These are phyloP conservation scores for Muntiacus muntjak DNA, from an alignment of 2,113 vertebrate genomes.

Conservation along the genomic window DNA sequence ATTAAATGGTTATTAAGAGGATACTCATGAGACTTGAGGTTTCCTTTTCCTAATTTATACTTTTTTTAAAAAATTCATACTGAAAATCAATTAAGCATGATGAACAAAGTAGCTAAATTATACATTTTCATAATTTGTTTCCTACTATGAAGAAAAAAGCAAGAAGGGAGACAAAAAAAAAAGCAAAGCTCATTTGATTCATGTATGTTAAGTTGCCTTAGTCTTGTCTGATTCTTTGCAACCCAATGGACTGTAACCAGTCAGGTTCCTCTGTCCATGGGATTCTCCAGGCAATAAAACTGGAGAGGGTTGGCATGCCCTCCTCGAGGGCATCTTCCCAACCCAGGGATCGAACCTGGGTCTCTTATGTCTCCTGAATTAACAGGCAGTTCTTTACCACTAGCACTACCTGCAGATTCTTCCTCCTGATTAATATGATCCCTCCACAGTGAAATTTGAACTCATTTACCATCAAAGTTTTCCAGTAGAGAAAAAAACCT, in stretches of 20 bases:
- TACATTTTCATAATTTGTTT: conserved; percentile 16
- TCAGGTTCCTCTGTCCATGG: not conserved
- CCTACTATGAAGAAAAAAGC: conserved; percentile 25
- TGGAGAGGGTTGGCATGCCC: not conserved
- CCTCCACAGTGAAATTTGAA: not conserved
- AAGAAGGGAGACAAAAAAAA: conserved; percentile 1
- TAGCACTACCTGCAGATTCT: not conserved
- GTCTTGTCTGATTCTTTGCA: not conserved
- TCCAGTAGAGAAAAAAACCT: not conserved
- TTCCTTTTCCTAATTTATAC: not conserved
- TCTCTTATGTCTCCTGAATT: not conserved
- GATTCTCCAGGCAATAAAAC: not conserved
- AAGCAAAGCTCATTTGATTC: not conserved
- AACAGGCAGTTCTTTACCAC: not conserved
- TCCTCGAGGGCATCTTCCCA: not conserved
- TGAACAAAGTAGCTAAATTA: not conserved
- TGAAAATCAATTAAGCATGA: conserved; percentile 50
- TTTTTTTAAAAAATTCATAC: not conserved
- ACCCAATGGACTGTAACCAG: not conserved
- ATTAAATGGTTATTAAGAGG: conserved; percentile 42
- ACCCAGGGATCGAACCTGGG: not conserved
- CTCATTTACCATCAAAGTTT: not conserved
- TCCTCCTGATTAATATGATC: not conserved
- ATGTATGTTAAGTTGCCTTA: not conserved
- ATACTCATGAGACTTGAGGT: not conserved